Percentiles rank a stretch among this genome's conserved stretches.
Evolutionary conservation across 2,113 vertebrate genomes (phyloP).

Genomic region (chimpanzee (Pan troglodytes)): NHGRI_mPanTro3-v2.1_pri NC_072401.2:187269001-187269500

Average conservation of each 20-base stretch:
- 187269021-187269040: not conserved
- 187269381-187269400: constrained; percentile 53
- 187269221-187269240: constrained; percentile 90
- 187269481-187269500: not conserved
- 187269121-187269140: too few species aligned
- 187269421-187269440: not conserved
- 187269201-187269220: constrained; percentile 96
- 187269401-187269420: not conserved
- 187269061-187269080: not conserved
- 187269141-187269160: not conserved
- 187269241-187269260: constrained; percentile 85
- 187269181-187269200: constrained; percentile 90
- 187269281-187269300: constrained; percentile 80
- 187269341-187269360: constrained; percentile 97
- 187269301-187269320: constrained; percentile 83
- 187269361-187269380: constrained; percentile 88
- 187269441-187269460: not conserved
- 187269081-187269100: accelerated
- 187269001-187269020: not conserved
- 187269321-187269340: constrained; percentile 93
- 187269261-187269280: constrained; percentile 83
- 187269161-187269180: not conserved
- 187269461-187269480: not conserved
- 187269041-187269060: not conserved
- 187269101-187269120: accelerated